Evolutionary conservation across 2,888 invertebrate genomes (phyloP), one percentile per base, ranked within the genome.

Genomic region (Nymphalis c-album): DNA sequence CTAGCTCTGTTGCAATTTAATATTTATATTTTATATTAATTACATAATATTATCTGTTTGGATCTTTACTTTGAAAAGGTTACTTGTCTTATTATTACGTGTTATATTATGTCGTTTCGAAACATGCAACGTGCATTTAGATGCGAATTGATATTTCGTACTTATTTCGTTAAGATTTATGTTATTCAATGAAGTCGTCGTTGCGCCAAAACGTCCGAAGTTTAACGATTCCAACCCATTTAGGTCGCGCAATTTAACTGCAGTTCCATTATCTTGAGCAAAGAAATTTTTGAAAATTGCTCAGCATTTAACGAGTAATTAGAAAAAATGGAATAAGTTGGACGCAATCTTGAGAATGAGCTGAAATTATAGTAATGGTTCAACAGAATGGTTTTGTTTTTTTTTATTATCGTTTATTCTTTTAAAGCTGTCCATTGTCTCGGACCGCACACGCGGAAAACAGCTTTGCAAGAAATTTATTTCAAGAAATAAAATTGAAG

Each of bases 331-430:
- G 60, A 70, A 70, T 61, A 68, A 69, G 73, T 68, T 64, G 69
- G 65, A 46, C 17, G 69, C 72, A 74, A 74, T 76, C 75, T 75
- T 72, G 66, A 68, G 74, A 79, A 79, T 75, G 72, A 73, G 74
- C 70, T 75, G 72, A 65, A 66, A 65, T 72, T 73, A 75, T 69
- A 59, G 59, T 48, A 67, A 69, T 70, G 66, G 65, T 57, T 51
- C 72, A 75, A 77, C 71, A 46, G 63, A 58, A 50, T 55, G 57
- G 67, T 65, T 66, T 74, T 73, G 64, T 73, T 68, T 68, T 59
- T 64, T 22, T 22, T 22, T n/a, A n/a, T 55, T 67, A 71, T 69
- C 68, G 64, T 68, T 62, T 51, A 65, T 59, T 47, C 68, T 62
- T 68, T 62, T 51, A 65, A 64, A 47, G 51, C 35, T 22, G 22